A percentile compares a stretch with the other conserved stretches of the same genome.
phyloP scores from a whole-genome alignment of 2,888 invertebrate genomes.

The Auanema sp. region DNA sequence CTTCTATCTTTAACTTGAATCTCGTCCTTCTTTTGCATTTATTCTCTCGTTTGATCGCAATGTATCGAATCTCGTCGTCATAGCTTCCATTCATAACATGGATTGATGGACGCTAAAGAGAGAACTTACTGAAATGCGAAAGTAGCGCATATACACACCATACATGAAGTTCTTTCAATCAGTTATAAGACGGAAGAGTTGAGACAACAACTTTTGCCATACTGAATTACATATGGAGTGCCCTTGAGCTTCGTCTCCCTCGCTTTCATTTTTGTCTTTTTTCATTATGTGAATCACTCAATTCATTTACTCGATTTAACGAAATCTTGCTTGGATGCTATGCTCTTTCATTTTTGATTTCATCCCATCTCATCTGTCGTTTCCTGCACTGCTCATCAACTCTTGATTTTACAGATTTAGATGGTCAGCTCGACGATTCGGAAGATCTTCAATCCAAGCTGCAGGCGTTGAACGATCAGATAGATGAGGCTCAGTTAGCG shows the following conservation, averaged over 20 bases:
- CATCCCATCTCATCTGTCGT: neutral
- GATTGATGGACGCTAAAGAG: neutral
- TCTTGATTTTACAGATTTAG: slow-evolving; percentile 22
- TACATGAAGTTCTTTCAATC: no score
- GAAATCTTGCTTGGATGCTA: no score
- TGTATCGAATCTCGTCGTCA: neutral
- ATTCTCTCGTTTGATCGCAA: neutral
- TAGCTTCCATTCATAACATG: slow-evolving; percentile 6
- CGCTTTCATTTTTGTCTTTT: neutral
- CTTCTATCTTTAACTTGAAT: neutral
- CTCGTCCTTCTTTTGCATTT: neutral
- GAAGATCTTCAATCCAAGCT: slow-evolving; percentile 51
- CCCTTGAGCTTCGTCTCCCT: no score
- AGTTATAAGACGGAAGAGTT: no score
- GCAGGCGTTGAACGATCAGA: slow-evolving; percentile 50
- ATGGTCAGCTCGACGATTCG: slow-evolving; percentile 46
- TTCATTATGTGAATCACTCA: neutral
- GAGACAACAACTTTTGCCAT: no score
- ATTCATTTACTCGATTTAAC: neutral
- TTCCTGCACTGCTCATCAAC: slow-evolving; percentile 9
- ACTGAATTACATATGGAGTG: no score
- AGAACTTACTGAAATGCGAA: no score
- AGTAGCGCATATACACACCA: no score
- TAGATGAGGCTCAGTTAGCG: slow-evolving; percentile 24
- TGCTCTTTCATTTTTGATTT: slow-evolving; percentile 5